Evolutionary conservation across 2,113 vertebrate genomes (phyloP).

Genomic region (Pycnonotus jocosus): DNA sequence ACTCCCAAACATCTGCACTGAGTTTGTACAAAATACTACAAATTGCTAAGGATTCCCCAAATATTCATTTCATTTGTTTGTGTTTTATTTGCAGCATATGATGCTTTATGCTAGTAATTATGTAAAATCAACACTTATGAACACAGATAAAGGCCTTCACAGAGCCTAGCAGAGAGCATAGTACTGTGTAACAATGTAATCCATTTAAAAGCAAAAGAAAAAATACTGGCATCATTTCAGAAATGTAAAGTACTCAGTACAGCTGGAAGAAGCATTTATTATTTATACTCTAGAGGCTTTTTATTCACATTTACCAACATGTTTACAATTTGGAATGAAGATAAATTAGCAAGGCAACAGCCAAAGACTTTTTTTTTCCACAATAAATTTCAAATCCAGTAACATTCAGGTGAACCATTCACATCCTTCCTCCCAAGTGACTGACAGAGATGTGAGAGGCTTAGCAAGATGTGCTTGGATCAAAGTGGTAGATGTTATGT

Average conservation of each 20-base stretch:
- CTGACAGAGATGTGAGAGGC: not conserved
- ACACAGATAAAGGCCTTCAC: not conserved
- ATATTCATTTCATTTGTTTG: constrained; percentile 12
- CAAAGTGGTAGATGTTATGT: not conserved
- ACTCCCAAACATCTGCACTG: not conserved
- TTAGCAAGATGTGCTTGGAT: not conserved
- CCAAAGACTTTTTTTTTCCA: not conserved
- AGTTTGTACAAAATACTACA: not conserved
- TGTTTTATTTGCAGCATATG: constrained; percentile 10
- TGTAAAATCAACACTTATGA: not conserved
- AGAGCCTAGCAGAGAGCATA: not conserved
- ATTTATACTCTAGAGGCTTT: not conserved
- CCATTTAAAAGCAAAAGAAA: not conserved
- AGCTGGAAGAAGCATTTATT: constrained; percentile 31
- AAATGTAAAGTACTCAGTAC: not conserved
- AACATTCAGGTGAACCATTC: not conserved
- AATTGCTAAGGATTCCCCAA: not conserved
- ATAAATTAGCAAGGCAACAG: constrained; percentile 5
- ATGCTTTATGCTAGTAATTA: constrained; percentile 10
- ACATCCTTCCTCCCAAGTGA: not conserved
- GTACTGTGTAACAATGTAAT: not conserved
- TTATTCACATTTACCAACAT: constrained; percentile 19
- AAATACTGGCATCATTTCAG: not conserved
- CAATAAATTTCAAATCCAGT: not conserved
- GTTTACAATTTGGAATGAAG: constrained; percentile 7